Percentiles rank a stretch among this genome's conserved stretches.
phyloP scores from a whole-genome alignment of 2,888 invertebrate genomes.

The Ophioninae sp. region DNA sequence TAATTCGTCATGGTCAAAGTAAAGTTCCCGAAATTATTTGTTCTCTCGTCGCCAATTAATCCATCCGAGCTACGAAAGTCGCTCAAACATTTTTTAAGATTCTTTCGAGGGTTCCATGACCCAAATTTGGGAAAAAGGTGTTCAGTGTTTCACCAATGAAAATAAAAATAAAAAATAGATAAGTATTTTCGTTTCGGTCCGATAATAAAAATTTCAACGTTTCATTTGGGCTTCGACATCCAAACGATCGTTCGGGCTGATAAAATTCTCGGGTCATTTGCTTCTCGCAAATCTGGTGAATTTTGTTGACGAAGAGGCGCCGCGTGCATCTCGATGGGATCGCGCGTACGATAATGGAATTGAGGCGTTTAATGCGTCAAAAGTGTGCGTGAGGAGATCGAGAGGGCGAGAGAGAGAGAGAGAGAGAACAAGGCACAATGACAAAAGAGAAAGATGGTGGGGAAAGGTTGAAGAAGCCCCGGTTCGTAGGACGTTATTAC shows the following conservation, averaged over 20 bases:
- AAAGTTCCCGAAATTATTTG: too few species aligned
- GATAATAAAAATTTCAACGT: neutral
- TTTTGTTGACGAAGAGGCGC: slow-evolving; percentile 4
- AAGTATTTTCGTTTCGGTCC: too few species aligned
- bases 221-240: neutral
- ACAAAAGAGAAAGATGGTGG: slow-evolving; percentile 31
- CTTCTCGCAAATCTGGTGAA: neutral
- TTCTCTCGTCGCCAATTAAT: too few species aligned
- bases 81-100: too few species aligned
- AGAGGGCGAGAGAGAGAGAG: neutral
- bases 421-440: neutral
- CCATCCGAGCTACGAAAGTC: too few species aligned
- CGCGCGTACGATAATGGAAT: slow-evolving; percentile 9
- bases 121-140: too few species aligned
- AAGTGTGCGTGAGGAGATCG: neutral
- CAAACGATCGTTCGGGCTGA: neutral
- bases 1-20: too few species aligned
- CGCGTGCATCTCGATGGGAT: slow-evolving; percentile 7
- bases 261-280: neutral
- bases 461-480: slow-evolving; percentile 47
- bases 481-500: slow-evolving; percentile 36
- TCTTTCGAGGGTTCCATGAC: too few species aligned
- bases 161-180: too few species aligned
- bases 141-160: too few species aligned
- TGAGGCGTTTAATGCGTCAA: slow-evolving; percentile 6